Conservation (phyloP, 2,888 invertebrate genomes). For the Rhaphigaster nebulosa region DNA sequence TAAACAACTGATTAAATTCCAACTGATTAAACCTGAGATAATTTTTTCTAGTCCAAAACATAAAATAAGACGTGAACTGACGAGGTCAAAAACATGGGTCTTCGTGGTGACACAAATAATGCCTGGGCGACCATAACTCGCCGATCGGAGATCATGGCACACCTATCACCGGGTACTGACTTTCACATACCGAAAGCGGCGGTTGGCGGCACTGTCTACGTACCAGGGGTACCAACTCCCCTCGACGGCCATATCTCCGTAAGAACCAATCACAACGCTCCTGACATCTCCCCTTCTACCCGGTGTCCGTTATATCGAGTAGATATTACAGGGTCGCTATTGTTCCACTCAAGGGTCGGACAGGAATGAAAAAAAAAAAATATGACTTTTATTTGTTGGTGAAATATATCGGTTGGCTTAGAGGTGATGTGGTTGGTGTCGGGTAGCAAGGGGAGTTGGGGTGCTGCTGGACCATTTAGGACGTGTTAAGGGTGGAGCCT, state of each 20-base stretch:
- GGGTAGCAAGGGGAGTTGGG: background rate
- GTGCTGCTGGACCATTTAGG: background rate
- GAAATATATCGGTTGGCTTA: constrained; percentile 22
- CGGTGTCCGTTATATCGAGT: constrained; percentile 42
- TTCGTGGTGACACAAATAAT: background rate
- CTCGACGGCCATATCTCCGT: constrained; percentile 7
- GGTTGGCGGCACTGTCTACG: background rate
- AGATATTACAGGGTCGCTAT: constrained; percentile 13
- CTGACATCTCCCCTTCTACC: background rate
- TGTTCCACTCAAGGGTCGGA: background rate
- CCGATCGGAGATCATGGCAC: background rate
- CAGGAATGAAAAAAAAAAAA: background rate
- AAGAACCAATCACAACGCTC: background rate
- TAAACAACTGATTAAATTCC: no score
- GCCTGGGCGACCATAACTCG: background rate
- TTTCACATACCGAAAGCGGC: constrained; percentile 13
- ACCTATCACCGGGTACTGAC: background rate
- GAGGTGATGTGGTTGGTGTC: constrained; percentile 9
- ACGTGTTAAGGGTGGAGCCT: background rate
- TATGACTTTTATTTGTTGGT: constrained; percentile 11
- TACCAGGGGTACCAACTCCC: background rate
- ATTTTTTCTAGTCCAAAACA: no score
- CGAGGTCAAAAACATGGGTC: background rate
- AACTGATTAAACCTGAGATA: no score
- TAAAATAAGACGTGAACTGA: background rate